Base-by-base conservation (phyloP, 2,113 vertebrate genomes). In the Aphelocoma coerulescens region DNA sequence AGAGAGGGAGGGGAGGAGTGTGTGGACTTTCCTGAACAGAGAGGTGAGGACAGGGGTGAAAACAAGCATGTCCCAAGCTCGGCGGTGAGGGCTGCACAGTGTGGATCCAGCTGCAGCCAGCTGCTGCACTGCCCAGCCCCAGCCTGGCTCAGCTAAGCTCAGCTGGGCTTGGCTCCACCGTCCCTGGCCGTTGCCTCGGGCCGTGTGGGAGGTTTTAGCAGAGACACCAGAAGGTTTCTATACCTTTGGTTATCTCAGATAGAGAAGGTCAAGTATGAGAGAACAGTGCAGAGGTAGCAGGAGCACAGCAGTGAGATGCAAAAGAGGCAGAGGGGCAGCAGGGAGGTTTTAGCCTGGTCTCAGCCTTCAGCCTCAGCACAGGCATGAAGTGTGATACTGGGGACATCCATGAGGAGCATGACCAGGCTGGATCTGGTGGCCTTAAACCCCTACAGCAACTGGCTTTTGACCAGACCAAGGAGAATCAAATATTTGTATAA, bases 81-180 rank as follows among this genome's bases (percentile, higher is more conserved):
- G 0, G 26, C 48, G 33, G 23, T 16, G 41, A 46, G 28, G 71
- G 33, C 78, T 85, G 58, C 39, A 4, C 1, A 1, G 35, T 3
- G 13, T 46, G 62, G 23, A 75, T 27, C 57, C 94, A 95, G 93
- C 85, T 93, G 96, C 86, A 93, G 75, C 33, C 94, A 93, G 79
- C 91, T 96, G 94, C 35, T 44, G 58, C 13, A 5, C 67, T 86
- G 86, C 66, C 74, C 58, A 67, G 75, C 30, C 63, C 49, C 1
- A 1, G 39, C 52, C 72, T 3, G 8, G 30, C 73, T 89, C n/a
- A 27, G 72, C 51, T 37, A 18, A 21, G 12, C 85, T 72, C 41
- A 58, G 39, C 41, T n/a, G 5, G 30, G 23, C 66, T 91, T 0
- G 0, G 28, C 59, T 76, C 44, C 1, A 0, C 21, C 14, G 39